A percentile compares a stretch with the other conserved stretches of the same genome.
Evolutionary conservation across 1,140 invertebrate genomes (phyloP).

Genomic region (Drosophila azteca): DNA sequence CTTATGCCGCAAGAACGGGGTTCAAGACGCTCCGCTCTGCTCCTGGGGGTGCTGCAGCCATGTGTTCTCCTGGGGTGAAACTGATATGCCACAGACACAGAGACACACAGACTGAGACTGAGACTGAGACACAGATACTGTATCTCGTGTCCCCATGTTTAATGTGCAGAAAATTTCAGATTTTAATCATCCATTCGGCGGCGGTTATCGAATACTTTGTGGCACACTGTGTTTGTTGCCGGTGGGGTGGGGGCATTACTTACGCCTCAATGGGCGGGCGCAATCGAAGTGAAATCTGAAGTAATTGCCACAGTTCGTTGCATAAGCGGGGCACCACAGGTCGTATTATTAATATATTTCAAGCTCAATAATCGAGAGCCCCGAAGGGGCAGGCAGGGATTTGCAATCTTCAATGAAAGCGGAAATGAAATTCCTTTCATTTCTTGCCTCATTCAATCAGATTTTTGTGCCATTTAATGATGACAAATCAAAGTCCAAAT

Average conservation of each 20-base stretch:
- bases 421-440: slow-evolving; percentile 8
- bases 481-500: slow-evolving; percentile 23
- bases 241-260: slow-evolving; percentile 46
- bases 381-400: slow-evolving; percentile 3
- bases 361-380: slow-evolving; percentile 10
- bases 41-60: slow-evolving; percentile 1
- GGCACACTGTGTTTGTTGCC: slow-evolving; percentile 2
- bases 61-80: slow-evolving; percentile 53
- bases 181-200: slow-evolving; percentile 53
- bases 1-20: slow-evolving; percentile 55
- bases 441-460: slow-evolving; percentile 39
- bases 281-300: slow-evolving; percentile 19
- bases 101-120: slow-evolving; percentile 15
- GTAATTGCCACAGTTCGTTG: slow-evolving; percentile 36
- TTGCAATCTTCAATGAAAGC: slow-evolving; percentile 17
- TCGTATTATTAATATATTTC: slow-evolving; percentile 60
- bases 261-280: slow-evolving; percentile 41
- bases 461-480: slow-evolving; percentile 26
- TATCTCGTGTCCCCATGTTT: slow-evolving; percentile 25
- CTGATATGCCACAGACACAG: slow-evolving; percentile 48
- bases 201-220: slow-evolving; percentile 33
- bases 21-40: slow-evolving; percentile 41
- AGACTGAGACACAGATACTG: slow-evolving; percentile 19
- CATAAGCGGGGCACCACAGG: slow-evolving; percentile 55
- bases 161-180: slow-evolving; percentile 67